These are phyloP conservation scores for Limenitis camilla DNA, from an alignment of 2,888 invertebrate genomes.

Conservation along the genomic window DNA sequence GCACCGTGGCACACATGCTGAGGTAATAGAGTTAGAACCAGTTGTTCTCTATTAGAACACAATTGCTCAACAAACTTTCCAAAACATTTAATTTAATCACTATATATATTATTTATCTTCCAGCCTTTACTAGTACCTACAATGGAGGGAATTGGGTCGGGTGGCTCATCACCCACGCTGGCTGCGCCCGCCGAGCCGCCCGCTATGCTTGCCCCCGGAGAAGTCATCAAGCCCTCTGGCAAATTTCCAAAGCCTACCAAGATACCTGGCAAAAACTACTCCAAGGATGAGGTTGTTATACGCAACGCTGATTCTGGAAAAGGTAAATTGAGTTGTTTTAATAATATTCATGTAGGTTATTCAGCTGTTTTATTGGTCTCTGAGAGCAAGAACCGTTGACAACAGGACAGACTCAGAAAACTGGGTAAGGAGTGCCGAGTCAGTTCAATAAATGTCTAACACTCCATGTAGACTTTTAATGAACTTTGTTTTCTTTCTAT, in stretches of 20 bases:
- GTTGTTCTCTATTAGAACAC: too few species aligned
- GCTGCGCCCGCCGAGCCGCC: conserved; percentile 70
- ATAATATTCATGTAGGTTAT: too few species aligned
- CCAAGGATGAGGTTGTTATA: conserved; percentile 96
- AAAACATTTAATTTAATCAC: too few species aligned
- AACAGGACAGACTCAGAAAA: too few species aligned
- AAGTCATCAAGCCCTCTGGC: conserved; percentile 89
- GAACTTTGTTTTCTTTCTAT: too few species aligned
- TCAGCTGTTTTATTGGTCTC: too few species aligned
- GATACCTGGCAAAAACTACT: conserved; percentile 94
- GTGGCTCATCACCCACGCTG: conserved; percentile 74
- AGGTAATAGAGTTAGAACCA: conserved; percentile 48
- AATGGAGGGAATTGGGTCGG: conserved; percentile 68
- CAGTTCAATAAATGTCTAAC: too few species aligned
- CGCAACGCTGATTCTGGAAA: conserved; percentile 96
- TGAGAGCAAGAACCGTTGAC: too few species aligned
- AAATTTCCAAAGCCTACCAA: conserved; percentile 92
- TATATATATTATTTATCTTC: not conserved
- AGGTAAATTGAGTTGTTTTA: too few species aligned
- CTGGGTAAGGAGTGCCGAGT: too few species aligned
- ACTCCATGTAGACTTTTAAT: too few species aligned
- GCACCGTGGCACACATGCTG: conserved; percentile 78
- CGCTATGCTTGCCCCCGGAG: conserved; percentile 83
- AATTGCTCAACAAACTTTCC: too few species aligned
- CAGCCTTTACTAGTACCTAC: conserved; percentile 68